These are phyloP conservation scores for Daktulosphaira vitifoliae DNA, from an alignment of 1,140 invertebrate species.

Conservation along the genomic window DNA sequence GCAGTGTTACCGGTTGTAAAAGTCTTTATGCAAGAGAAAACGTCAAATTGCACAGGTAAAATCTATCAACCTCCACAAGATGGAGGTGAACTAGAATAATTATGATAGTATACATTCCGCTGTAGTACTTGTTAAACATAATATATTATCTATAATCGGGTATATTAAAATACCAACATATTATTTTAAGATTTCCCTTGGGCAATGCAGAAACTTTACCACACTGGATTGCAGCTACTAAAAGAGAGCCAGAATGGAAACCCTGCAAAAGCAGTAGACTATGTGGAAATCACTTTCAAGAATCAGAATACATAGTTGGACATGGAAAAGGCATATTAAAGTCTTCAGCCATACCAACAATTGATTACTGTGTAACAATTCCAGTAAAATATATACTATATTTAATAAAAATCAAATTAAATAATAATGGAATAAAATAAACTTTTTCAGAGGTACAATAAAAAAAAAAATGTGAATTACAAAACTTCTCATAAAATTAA, in stretches of 20 bases:
- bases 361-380: neutral
- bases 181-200: constrained; percentile 13
- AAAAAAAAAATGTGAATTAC: neutral
- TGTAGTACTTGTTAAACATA: neutral
- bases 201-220: constrained; percentile 10
- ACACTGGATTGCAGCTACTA: neutral
- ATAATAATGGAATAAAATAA: neutral
- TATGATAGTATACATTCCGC: neutral
- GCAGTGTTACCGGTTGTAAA: constrained; percentile 12
- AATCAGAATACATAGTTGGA: constrained; percentile 20
- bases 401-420: neutral
- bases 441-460: neutral
- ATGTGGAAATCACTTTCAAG: constrained; percentile 20
- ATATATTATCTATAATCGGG: neutral
- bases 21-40: constrained; percentile 6
- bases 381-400: neutral
- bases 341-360: constrained; percentile 5
- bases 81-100: neutral
- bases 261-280: constrained; percentile 23
- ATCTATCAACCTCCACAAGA: neutral
- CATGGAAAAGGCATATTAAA: constrained; percentile 19
- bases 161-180: no score
- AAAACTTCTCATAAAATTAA: neutral
- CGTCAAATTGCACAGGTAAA: constrained; percentile 23
- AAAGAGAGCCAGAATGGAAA: constrained; percentile 9